Conservation (phyloP, 2,797 vertebrate species). For the Pseudotriccus pelzelni region DNA sequence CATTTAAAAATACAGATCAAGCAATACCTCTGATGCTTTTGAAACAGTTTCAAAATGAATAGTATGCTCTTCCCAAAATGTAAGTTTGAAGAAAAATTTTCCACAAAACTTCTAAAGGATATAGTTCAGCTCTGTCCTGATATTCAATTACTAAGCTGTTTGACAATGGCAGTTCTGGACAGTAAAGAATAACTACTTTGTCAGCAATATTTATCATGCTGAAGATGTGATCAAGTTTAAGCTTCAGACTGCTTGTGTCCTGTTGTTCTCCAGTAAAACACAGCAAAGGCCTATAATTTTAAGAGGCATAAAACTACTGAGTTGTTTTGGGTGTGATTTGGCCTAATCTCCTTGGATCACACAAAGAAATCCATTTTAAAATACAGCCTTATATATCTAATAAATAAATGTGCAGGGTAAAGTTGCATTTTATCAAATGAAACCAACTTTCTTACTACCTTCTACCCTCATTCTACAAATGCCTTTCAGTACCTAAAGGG, state of each 20-base stretch:
- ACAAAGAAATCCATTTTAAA: not conserved
- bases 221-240: not conserved
- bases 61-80: not conserved
- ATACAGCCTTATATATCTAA: not conserved
- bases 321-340: not conserved
- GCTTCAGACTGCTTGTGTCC: not conserved
- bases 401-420: not conserved
- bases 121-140: not conserved
- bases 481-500: not conserved
- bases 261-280: not conserved
- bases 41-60: not conserved
- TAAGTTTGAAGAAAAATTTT: not conserved
- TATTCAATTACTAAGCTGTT: not conserved
- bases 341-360: not conserved
- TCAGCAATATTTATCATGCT: not conserved
- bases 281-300: not conserved
- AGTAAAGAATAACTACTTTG: not conserved
- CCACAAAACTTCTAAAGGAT: not conserved
- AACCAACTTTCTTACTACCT: not conserved
- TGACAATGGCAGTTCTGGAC: not conserved
- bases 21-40: not conserved
- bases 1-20: not conserved
- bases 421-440: not conserved
- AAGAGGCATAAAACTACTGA: not conserved
- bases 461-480: not conserved